Evolutionary conservation across 1,140 invertebrate species (phyloP), one percentile per base, ranked within the genome.

Genomic region (Plutomurus gul): DNA sequence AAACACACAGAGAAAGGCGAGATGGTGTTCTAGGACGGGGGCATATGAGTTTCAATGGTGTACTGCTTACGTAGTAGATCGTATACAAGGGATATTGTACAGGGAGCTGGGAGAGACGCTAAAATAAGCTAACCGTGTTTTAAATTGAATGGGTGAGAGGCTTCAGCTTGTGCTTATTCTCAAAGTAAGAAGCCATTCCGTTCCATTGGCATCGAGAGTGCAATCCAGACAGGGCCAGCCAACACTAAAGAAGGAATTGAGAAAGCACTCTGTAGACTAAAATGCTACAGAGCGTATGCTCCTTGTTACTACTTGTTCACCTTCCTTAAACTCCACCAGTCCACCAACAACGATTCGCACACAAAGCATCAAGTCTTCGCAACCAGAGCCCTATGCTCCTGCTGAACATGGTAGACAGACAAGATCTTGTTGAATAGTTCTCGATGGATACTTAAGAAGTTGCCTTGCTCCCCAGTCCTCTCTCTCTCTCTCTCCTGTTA

Each of bases 51-150:
- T n/a, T n/a, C n/a, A n/a, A n/a, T n/a, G n/a, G n/a, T n/a, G n/a
- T n/a, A n/a, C n/a, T n/a, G n/a, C n/a, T n/a, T n/a, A n/a, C n/a
- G n/a, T n/a, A n/a, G n/a, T n/a, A n/a, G n/a, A n/a, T n/a, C n/a
- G n/a, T 8, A 43, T 43, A 43, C 39, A 43, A 2, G 11, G n/a
- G 10, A 43, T 7, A 43, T n/a, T 13, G 39, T 1, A 43, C 2
- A 43, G 39, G 39, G n/a, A 13, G 39, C 11, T 13, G 39, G 10
- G 11, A 13, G 39, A 43, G 39, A 36, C n/a, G 16, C 56, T 65
- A 65, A 65, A 65, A 65, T 65, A 65, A 65, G 56, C 56, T 65
- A 65, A 65, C 56, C 56, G 56, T 65, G 56, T 65, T 65, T 65
- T 65, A 65, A 65, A 65, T 65, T 65, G 56, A 65, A 65, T 65